Conservation (phyloP, 2,113 vertebrate species). For the Nycticorax nycticorax region DNA sequence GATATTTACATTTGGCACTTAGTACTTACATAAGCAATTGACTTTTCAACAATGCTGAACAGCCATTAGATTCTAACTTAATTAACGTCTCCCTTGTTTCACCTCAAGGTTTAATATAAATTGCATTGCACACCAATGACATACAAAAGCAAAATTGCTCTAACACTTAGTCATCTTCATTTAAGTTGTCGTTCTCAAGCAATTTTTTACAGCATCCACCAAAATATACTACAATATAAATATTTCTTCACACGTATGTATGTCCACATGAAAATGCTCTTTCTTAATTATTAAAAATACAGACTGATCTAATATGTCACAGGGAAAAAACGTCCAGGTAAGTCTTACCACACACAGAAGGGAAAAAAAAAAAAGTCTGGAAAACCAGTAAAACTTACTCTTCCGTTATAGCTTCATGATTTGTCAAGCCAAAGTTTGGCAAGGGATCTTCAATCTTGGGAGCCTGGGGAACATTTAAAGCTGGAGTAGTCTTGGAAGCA, state of each 20-base stretch:
- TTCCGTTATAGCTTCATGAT: slow-evolving; percentile 70
- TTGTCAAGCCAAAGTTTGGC: slow-evolving; percentile 68
- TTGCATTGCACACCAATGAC: not conserved
- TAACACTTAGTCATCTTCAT: not conserved
- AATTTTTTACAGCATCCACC: not conserved
- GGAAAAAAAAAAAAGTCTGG: too few species aligned
- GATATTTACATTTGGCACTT: slow-evolving; percentile 57
- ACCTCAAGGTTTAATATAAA: slow-evolving; percentile 52
- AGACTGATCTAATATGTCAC: not conserved
- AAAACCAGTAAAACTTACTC: slow-evolving; percentile 73
- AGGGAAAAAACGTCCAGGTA: not conserved
- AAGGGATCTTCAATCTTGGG: slow-evolving; percentile 73
- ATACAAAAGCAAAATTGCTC: not conserved
- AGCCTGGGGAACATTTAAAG: slow-evolving; percentile 67
- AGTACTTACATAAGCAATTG: slow-evolving; percentile 57
- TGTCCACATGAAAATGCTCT: not conserved
- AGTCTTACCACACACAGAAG: not conserved
- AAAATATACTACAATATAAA: not conserved
- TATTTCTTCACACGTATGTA: not conserved
- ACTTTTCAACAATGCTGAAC: slow-evolving; percentile 52
- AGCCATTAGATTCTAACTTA: slow-evolving; percentile 56
- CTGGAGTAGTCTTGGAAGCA: slow-evolving; percentile 71
- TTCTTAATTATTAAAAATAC: not conserved
- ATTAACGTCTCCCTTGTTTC: slow-evolving; percentile 44
- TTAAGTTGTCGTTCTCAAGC: not conserved